Percentiles rank a stretch among this genome's conserved stretches.
Evolutionary conservation across 2,888 invertebrate species (phyloP).

Genomic region (Drosophila histrio): DNA sequence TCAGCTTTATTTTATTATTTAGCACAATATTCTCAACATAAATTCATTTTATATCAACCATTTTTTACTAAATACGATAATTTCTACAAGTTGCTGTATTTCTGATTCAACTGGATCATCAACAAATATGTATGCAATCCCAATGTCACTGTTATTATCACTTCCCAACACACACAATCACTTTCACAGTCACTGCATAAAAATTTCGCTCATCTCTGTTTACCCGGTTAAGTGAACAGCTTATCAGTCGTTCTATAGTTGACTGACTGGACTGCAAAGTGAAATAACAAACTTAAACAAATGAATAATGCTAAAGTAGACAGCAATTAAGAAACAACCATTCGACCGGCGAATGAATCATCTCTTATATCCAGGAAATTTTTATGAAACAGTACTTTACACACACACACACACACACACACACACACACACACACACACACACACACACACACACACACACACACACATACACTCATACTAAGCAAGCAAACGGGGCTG

Average conservation of each 20-base stretch:
- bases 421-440: not conserved
- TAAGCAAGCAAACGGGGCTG: not conserved
- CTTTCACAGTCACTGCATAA: not conserved
- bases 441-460: not conserved
- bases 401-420: not conserved
- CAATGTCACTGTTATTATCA: not conserved
- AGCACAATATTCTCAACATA: no score
- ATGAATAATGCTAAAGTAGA: constrained; percentile 33
- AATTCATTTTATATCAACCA: no score
- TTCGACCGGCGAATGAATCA: constrained; percentile 45
- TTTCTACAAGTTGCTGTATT: no score
- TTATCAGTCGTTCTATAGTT: constrained; percentile 21
- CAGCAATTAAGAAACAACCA: constrained; percentile 27
- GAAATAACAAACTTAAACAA: constrained; percentile 21
- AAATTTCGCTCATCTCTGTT: constrained; percentile 3
- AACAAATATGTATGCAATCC: not conserved
- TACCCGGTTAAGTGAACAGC: constrained; percentile 5
- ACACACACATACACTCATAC: not conserved
- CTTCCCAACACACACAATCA: no score
- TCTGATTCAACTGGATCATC: no score
- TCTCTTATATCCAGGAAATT: constrained; percentile 49
- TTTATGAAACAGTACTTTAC: constrained; percentile 51
- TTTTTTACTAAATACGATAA: no score
- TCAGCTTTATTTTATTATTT: no score
- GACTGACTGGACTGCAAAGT: constrained; percentile 1